phyloP scores from a whole-genome alignment of 2,113 vertebrate species.

The Sakesphorus luctuosus region DNA sequence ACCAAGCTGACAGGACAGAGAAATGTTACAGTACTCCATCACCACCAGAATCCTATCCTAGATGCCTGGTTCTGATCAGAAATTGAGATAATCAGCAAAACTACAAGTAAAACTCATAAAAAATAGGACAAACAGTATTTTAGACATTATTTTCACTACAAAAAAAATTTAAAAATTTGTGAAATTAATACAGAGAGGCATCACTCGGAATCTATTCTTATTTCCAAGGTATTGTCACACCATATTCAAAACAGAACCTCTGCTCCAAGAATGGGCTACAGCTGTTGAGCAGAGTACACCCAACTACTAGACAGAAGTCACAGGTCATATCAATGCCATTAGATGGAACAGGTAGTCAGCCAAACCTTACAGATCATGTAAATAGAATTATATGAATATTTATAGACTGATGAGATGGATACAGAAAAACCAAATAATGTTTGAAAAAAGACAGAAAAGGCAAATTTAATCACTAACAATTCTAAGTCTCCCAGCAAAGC shows the following conservation, averaged over 20 bases:
- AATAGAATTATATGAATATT: background rate
- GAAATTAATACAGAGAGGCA: background rate
- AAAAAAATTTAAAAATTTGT: background rate
- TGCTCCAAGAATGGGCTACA: background rate
- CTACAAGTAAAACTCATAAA: background rate
- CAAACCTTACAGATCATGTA: background rate
- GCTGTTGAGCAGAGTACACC: background rate
- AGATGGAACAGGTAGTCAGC: background rate
- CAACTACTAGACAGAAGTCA: background rate
- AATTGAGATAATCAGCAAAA: background rate
- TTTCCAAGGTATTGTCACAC: background rate
- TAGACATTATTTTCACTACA: background rate
- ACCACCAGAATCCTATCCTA: background rate
- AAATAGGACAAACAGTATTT: background rate
- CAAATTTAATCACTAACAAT: background rate
- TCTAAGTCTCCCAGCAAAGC: background rate
- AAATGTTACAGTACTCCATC: background rate
- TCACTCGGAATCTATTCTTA: background rate
- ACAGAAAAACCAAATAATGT: fast-evolving
- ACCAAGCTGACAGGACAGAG: background rate
- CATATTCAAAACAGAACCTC: background rate
- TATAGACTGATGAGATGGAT: background rate
- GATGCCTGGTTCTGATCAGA: background rate
- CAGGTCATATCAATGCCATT: background rate
- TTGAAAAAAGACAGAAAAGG: background rate